Evolutionary conservation across 2,113 vertebrate genomes (phyloP).

Genomic region (Carlito syrichta): DNA sequence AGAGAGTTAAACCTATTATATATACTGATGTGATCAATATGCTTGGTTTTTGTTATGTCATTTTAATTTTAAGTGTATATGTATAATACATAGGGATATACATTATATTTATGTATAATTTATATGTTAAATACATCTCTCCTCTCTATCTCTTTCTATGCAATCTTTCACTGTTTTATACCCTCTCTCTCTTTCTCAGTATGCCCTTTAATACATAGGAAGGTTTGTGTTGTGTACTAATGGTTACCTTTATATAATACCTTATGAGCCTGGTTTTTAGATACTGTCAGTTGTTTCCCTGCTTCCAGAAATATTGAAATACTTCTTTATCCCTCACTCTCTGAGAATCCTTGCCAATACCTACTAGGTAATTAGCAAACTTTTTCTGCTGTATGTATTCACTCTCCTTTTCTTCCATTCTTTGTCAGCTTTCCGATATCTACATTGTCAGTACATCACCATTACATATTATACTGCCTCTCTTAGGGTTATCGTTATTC

Average conservation of each 20-base stretch:
- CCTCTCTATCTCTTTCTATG: background rate
- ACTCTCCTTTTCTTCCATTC: background rate
- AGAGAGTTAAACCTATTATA: background rate
- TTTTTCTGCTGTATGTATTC: background rate
- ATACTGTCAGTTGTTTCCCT: background rate
- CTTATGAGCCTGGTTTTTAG: background rate
- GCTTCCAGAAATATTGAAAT: background rate
- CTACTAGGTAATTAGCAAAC: background rate
- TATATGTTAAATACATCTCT: background rate
- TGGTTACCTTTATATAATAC: background rate
- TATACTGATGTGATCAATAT: background rate
- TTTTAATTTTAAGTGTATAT: background rate
- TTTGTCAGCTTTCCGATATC: background rate
- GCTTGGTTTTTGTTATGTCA: background rate
- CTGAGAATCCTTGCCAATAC: background rate
- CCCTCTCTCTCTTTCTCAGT: background rate
- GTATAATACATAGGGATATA: background rate
- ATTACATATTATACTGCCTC: background rate
- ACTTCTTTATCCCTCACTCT: background rate
- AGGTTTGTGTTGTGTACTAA: background rate
- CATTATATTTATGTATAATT: background rate
- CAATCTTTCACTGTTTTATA: background rate
- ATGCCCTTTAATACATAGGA: background rate
- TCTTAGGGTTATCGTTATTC: background rate
- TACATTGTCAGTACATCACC: background rate